Conservation (phyloP, 37 sponge, comb jelly and placozoan species). For the Agelas oroides region DNA sequence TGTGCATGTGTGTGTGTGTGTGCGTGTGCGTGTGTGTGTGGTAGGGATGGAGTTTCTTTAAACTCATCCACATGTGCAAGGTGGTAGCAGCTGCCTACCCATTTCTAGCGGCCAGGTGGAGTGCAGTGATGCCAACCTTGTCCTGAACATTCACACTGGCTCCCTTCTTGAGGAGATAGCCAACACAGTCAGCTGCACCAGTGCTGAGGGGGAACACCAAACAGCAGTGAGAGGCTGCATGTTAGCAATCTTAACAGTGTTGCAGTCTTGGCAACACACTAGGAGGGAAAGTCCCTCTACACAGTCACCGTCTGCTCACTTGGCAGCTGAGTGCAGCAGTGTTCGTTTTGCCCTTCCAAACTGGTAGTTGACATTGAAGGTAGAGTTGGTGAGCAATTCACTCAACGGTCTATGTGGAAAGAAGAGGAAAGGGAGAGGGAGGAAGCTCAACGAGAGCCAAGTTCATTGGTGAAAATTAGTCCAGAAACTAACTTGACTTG, state of each 20-base stretch:
- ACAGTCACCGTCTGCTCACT: slow-evolving; percentile 34
- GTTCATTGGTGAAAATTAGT: too few relatives aligned
- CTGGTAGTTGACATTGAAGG: slow-evolving; percentile 66
- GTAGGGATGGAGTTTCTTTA: too few relatives aligned
- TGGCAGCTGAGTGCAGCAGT: slow-evolving; percentile 85
- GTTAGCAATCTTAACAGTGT: too few relatives aligned
- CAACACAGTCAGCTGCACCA: slow-evolving; percentile 82
- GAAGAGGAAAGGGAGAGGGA: neutral
- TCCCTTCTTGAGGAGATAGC: slow-evolving; percentile 77
- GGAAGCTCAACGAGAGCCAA: neutral
- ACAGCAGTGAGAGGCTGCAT: too few relatives aligned
- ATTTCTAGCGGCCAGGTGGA: slow-evolving; percentile 92
- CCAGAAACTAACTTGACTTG: slow-evolving; percentile 58
- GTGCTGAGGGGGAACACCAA: slow-evolving; percentile 37
- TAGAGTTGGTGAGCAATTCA: slow-evolving; percentile 67
- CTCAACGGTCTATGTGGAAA: slow-evolving; percentile 28
- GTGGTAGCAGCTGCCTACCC: slow-evolving; percentile 57
- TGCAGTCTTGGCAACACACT: neutral
- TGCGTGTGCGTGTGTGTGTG: too few relatives aligned
- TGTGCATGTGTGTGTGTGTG: too few relatives aligned
- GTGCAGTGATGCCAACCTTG: slow-evolving; percentile 82
- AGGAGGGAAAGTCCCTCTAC: neutral
- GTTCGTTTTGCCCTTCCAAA: slow-evolving; percentile 81
- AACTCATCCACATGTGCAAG: too few relatives aligned
- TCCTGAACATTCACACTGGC: slow-evolving; percentile 79